These are phyloP conservation scores for Eilema depressum DNA, from an alignment of 2,888 invertebrate species.

Conservation along the genomic window DNA sequence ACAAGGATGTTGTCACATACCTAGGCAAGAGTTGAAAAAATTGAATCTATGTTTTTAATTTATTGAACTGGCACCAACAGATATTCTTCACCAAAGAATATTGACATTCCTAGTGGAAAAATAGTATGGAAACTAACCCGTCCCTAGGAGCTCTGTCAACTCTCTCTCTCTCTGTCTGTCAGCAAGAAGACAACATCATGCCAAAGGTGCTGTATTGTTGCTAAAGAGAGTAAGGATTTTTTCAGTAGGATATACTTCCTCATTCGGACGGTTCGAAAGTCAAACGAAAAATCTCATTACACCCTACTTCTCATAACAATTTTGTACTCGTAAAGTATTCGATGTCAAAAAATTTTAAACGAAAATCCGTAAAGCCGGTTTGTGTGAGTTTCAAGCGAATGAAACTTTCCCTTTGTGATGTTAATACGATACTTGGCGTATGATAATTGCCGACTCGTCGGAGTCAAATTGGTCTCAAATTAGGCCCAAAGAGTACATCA, in stretches of 20 bases:
- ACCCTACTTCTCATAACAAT: neutral
- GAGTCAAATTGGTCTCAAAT: conserved; percentile 19
- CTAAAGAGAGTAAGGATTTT: neutral
- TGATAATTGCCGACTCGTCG: conserved; percentile 15
- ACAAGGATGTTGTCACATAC: too few relatives aligned
- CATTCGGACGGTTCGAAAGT: neutral
- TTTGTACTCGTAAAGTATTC: conserved; percentile 9
- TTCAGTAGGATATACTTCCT: neutral
- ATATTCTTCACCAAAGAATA: too few relatives aligned
- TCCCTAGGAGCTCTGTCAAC: neutral
- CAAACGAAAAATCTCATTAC: neutral
- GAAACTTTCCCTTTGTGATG: conserved; percentile 25
- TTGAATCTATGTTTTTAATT: too few relatives aligned
- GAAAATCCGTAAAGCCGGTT: conserved; percentile 15
- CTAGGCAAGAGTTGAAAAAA: too few relatives aligned
- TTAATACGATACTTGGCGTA: conserved; percentile 27
- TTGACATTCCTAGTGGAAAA: too few relatives aligned
- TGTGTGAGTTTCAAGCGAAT: conserved; percentile 16
- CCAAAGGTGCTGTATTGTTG: too few relatives aligned
- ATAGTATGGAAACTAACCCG: neutral
- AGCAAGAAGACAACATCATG: neutral
- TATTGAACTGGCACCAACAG: too few relatives aligned
- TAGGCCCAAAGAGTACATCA: conserved; percentile 12
- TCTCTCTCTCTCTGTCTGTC: neutral
- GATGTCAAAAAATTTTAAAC: conserved; percentile 14